phyloP scores from a whole-genome alignment of 2,888 invertebrate genomes.

The Hetaerina titia region DNA sequence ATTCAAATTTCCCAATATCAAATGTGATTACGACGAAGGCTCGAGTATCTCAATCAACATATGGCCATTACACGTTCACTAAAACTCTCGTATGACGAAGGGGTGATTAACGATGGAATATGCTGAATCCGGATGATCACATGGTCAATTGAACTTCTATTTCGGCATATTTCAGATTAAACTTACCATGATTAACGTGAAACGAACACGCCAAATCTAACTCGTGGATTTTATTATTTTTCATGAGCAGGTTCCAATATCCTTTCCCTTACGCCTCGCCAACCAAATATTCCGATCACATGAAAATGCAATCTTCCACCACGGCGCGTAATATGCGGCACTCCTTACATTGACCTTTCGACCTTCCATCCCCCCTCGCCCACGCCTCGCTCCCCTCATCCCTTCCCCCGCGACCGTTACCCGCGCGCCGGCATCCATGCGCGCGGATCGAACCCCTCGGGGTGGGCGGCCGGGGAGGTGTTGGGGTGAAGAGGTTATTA shows the following conservation, averaged over 20 bases:
- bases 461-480: not conserved
- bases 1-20: too few species aligned
- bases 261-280: not conserved
- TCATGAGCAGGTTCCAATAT: too few species aligned
- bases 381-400: not conserved
- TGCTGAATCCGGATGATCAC: too few species aligned
- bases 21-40: too few species aligned
- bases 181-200: too few species aligned
- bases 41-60: too few species aligned
- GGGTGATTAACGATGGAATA: too few species aligned
- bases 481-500: not conserved
- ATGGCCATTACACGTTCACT: too few species aligned
- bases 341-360: conserved; percentile 45
- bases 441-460: not conserved
- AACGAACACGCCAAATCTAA: too few species aligned
- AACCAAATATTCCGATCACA: conserved; percentile 44
- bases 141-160: too few species aligned
- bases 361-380: not conserved
- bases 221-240: not conserved
- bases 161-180: too few species aligned
- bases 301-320: conserved; percentile 41
- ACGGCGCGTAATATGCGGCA: conserved; percentile 39
- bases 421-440: not conserved
- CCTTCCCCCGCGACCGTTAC: not conserved
- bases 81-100: too few species aligned